Conservation (phyloP, 2,888 invertebrate genomes). For the Nomada flava region DNA sequence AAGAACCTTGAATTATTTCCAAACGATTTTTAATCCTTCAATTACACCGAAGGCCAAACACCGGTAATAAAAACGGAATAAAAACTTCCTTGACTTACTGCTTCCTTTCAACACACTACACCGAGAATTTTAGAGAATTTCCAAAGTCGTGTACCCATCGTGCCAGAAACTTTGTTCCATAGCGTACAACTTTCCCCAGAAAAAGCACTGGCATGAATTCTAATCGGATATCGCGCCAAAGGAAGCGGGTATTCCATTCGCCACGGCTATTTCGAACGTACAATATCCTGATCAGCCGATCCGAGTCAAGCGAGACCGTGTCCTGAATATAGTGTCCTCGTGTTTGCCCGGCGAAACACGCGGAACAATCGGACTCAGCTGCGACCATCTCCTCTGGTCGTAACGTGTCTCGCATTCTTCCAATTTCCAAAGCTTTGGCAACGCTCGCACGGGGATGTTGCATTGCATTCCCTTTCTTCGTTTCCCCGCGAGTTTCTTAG, state of each 20-base stretch:
- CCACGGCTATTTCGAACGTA: neutral
- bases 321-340: neutral
- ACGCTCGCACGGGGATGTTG: neutral
- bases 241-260: neutral
- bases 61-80: too few species aligned
- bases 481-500: neutral
- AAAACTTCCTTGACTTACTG: too few species aligned
- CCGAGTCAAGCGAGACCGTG: neutral
- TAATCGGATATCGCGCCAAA: neutral
- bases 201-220: neutral
- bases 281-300: neutral
- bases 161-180: too few species aligned
- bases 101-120: too few species aligned
- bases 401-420: neutral
- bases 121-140: too few species aligned
- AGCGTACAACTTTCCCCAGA: too few species aligned
- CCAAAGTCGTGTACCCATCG: too few species aligned
- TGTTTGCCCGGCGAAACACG: neutral
- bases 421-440: constrained; percentile 3
- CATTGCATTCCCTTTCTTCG: neutral
- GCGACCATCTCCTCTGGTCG: neutral
- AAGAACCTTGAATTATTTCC: too few species aligned
- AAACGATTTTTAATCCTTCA: too few species aligned
- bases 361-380: neutral
- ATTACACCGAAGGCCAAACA: too few species aligned